These are phyloP conservation scores for Mystacides longicornis DNA, from an alignment of 2,888 invertebrate genomes.

Conservation along the genomic window DNA sequence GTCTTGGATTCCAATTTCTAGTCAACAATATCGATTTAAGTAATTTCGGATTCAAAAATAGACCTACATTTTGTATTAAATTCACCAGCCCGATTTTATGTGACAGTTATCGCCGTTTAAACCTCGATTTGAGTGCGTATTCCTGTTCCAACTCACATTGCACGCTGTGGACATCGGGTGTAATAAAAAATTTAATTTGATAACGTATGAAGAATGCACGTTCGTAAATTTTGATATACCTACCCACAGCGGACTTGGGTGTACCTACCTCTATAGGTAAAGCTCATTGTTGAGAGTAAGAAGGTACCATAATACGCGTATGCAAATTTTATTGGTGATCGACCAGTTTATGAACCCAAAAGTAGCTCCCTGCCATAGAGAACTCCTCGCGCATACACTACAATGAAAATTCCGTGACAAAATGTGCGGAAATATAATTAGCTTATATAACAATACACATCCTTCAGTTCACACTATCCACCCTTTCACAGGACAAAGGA, in stretches of 20 bases:
- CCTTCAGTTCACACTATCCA: slow-evolving; percentile 21
- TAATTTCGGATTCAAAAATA: too few species aligned
- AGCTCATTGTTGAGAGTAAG: slow-evolving; percentile 9
- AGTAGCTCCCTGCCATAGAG: slow-evolving; percentile 4
- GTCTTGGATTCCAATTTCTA: too few species aligned
- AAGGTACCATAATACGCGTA: slow-evolving; percentile 16
- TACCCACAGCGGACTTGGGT: too few species aligned
- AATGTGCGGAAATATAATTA: slow-evolving; percentile 51
- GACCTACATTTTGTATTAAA: too few species aligned
- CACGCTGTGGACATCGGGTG: too few species aligned
- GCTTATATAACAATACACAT: slow-evolving; percentile 32
- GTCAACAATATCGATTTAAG: too few species aligned
- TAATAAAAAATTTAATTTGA: too few species aligned
- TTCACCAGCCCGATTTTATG: too few species aligned
- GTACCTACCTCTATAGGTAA: too few species aligned
- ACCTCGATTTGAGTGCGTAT: neutral
- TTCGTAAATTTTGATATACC: too few species aligned
- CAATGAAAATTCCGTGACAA: slow-evolving; percentile 31
- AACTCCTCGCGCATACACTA: neutral
- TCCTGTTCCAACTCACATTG: too few species aligned
- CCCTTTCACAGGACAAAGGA: slow-evolving; percentile 11
- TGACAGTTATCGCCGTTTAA: slow-evolving; percentile 19
- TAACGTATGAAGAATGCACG: too few species aligned
- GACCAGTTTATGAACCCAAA: neutral
- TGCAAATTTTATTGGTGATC: slow-evolving; percentile 16